Evolutionary conservation across 37 sponge, comb jelly and placozoan species (phyloP), one percentile per base, ranked within the genome.

Genomic region (Ephydatia muelleri): DNA sequence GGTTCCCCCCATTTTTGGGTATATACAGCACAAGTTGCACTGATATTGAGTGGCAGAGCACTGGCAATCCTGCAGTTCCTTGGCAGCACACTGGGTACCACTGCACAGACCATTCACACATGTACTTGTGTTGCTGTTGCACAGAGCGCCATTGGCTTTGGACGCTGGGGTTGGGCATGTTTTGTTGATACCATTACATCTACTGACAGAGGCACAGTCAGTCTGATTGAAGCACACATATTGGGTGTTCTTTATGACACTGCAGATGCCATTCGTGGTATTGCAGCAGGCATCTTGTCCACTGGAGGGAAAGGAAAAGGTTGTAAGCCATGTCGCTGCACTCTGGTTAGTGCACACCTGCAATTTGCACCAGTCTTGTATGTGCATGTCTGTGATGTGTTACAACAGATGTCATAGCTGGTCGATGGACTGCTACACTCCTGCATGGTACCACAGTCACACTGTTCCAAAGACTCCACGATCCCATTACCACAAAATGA

Each of bases 401-500:
- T 38, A 65, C 94, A 94, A 65, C 94, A 94, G 5, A 8, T 66
- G 32, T 90, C 88, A 57, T 57, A 47, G 72, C 6, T 68, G 65
- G 76, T 75, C 31, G 65, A 28, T 3, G 67, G 68, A 27, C 65
- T 79, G 30, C 30, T 28, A 5, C 40, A 29, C 23, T 68, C 72
- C 49, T 68, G 68, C 31, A n/a, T 76, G 36, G 14, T 30, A 0
- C 88, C 86, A 82, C 96, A 95, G 79, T 92, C 75, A 75, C 80
- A 93, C 73, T 93, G 93, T 40, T 84, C 66, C 37, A 91, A 93
- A 2, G 81, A 91, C 6, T 68, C 78, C 30, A 90, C 36, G 35
- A 93, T 68, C 35, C 83, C 86, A 79, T 96, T 96, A 27, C 96
- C 94, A 80, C 95, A 95, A 39, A 78, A 78, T 0, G 68, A 19